Evolutionary conservation across 2,888 invertebrate genomes (phyloP), one percentile per base, ranked within the genome.

Genomic region (Agonopterix heracliana): DNA sequence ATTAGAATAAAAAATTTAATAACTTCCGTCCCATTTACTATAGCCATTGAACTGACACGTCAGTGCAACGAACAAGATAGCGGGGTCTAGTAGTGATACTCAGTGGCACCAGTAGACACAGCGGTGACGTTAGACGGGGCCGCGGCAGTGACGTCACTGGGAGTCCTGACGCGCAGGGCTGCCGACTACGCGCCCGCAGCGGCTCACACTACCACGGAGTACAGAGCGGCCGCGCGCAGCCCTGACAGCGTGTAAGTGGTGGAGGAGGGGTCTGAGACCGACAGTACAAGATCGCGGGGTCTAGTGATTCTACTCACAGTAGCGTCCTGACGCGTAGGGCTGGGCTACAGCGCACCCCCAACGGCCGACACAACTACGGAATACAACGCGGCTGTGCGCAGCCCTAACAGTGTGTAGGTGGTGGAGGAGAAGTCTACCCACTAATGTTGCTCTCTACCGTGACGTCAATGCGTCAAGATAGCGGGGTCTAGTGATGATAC

Each of bases 61-160:
- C n/a, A n/a, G n/a, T 17, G 17, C 17, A 17, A 17, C n/a, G n/a
- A n/a, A n/a, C 17, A 17, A 17, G 17, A 17, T 5, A 9, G 17
- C 42, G 14, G 42, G 42, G 14, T 42, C 17, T 3, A 38, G 5
- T 3, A 14, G 3, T 14, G 42, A 2, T 17, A 82, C 91, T 89
- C 76, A 54, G 94, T 94, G 50, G 96, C 94, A 59, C 96, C 94
- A 13, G 93, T 92, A 5, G 96, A 92, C 75, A 95, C 94, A 2
- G 96, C 90, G 0, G 95, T 94, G 44, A 98, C 93, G 82, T 98
- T 98, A 55, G 90, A 91, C 0, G 99, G 99, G 10, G 97, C 92
- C 60, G 94, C 94, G 7, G 93, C 91, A n/a, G 98, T 98, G 45
- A 91, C 91, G 59, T 95, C 95, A 44, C 96, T 94, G 59, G 92